Evolutionary conservation across 2,797 vertebrate genomes (phyloP).

Genomic region (Sandelia bainsii): DNA sequence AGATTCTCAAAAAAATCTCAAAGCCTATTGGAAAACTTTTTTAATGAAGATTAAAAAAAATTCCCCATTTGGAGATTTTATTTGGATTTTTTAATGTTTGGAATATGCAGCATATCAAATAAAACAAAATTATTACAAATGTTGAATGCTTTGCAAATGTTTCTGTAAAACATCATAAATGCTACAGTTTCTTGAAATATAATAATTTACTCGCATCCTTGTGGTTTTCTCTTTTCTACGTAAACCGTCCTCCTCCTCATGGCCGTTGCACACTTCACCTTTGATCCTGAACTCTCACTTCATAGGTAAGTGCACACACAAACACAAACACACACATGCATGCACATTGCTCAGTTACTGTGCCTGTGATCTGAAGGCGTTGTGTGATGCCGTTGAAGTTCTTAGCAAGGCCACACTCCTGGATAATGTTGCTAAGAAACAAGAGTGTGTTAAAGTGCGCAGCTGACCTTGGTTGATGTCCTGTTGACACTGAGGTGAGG

Average conservation of each 20-base stretch:
- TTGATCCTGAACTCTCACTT: conserved; percentile 37
- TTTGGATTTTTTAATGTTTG: too few species aligned
- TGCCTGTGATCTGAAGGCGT: conserved; percentile 51
- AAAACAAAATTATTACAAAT: neutral
- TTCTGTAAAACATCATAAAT: neutral
- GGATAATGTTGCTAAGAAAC: conserved; percentile 77
- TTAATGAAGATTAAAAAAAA: neutral
- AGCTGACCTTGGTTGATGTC: conserved; percentile 68
- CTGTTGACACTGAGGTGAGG: conserved; percentile 67
- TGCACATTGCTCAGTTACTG: conserved; percentile 46
- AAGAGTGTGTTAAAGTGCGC: conserved; percentile 68
- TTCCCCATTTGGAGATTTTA: neutral
- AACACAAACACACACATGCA: conserved; percentile 12
- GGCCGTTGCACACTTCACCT: conserved; percentile 29
- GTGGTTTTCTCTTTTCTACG: conserved; percentile 48
- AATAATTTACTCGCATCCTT: conserved; percentile 1
- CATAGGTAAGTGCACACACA: conserved; percentile 67
- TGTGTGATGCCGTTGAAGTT: conserved; percentile 43
- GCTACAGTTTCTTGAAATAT: neutral
- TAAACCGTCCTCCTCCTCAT: conserved; percentile 34
- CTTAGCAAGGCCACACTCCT: conserved; percentile 52
- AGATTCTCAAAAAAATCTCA: neutral
- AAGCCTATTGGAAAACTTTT: neutral
- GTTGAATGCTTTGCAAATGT: neutral
- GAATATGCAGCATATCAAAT: neutral